These are phyloP conservation scores for Scaptomyza flava DNA, from an alignment of 2,888 invertebrate genomes.

Conservation along the genomic window DNA sequence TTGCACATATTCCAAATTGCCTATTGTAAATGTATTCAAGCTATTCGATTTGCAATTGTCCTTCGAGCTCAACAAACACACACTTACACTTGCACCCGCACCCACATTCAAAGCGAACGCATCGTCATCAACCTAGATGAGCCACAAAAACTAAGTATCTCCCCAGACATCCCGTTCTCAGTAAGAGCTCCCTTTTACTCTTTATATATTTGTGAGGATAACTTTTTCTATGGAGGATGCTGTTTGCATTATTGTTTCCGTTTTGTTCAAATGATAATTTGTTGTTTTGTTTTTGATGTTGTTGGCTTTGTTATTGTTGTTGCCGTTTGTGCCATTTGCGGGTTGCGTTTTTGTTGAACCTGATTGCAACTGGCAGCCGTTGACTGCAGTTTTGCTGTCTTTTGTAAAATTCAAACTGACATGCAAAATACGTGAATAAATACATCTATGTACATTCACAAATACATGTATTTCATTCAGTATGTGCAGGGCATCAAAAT, in stretches of 20 bases:
- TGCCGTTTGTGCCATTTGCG: conserved; percentile 24
- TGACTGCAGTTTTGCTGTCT: conserved; percentile 29
- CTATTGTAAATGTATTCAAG: too few species aligned
- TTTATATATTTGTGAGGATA: conserved; percentile 27
- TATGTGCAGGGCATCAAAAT: background rate
- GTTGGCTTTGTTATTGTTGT: conserved; percentile 16
- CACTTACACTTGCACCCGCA: too few species aligned
- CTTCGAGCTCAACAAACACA: too few species aligned
- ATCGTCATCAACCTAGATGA: too few species aligned
- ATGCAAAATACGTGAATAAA: conserved; percentile 33
- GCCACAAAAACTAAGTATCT: background rate
- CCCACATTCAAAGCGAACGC: too few species aligned
- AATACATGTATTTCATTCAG: background rate
- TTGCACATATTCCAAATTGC: too few species aligned
- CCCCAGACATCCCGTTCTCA: conserved; percentile 16
- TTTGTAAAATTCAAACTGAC: conserved; percentile 64
- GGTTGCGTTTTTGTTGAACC: conserved; percentile 42
- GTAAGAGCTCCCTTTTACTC: background rate
- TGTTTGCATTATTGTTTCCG: conserved; percentile 47
- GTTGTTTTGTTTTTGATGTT: conserved; percentile 3
- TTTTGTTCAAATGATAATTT: conserved; percentile 59
- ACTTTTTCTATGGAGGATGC: conserved; percentile 22
- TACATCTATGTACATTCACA: background rate
- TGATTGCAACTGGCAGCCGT: conserved; percentile 55
- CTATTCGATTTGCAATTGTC: too few species aligned